A percentile compares a stretch with the other conserved stretches of the same genome.
Evolutionary conservation across 1,140 invertebrate genomes (phyloP).

Genomic region (Apolygus lucorum): DNA sequence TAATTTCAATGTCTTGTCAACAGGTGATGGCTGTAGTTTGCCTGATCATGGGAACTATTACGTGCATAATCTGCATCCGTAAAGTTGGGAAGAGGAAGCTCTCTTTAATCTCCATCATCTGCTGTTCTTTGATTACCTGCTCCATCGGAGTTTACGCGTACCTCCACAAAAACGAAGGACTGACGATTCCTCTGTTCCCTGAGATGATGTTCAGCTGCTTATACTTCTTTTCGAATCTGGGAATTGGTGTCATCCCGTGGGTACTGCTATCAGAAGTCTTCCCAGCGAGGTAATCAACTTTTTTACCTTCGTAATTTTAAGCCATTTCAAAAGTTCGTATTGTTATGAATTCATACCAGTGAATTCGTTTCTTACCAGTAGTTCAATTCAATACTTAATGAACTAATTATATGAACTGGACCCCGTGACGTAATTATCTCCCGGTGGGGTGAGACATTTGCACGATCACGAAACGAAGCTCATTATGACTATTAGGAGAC

Average conservation of each 20-base stretch:
- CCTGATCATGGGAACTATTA: slow-evolving; percentile 24
- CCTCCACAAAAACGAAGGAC: neutral
- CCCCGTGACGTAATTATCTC: too few species aligned
- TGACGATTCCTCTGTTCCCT: slow-evolving; percentile 29
- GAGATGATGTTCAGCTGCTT: slow-evolving; percentile 28
- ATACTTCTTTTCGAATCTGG: slow-evolving; percentile 31
- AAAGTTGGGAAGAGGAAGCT: slow-evolving; percentile 39
- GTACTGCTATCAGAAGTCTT: slow-evolving; percentile 35
- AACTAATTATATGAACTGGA: too few species aligned
- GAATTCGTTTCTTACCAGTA: too few species aligned
- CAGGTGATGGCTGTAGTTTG: slow-evolving; percentile 27
- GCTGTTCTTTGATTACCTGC: slow-evolving; percentile 29
- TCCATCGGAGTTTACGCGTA: slow-evolving; percentile 29
- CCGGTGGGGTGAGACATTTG: too few species aligned
- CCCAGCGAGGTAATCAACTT: slow-evolving; percentile 33
- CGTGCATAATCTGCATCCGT: slow-evolving; percentile 29
- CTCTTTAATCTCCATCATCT: slow-evolving; percentile 37
- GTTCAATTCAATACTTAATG: too few species aligned
- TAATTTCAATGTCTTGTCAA: too few species aligned
- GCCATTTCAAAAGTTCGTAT: too few species aligned
- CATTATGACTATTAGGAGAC: too few species aligned
- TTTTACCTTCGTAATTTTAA: neutral
- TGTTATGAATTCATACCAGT: too few species aligned
- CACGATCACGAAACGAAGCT: too few species aligned
- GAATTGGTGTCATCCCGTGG: slow-evolving; percentile 35